Evolutionary conservation across 2,797 vertebrate species (phyloP), one percentile per base, ranked within the genome.

Genomic region (Apogon hyalosoma): DNA sequence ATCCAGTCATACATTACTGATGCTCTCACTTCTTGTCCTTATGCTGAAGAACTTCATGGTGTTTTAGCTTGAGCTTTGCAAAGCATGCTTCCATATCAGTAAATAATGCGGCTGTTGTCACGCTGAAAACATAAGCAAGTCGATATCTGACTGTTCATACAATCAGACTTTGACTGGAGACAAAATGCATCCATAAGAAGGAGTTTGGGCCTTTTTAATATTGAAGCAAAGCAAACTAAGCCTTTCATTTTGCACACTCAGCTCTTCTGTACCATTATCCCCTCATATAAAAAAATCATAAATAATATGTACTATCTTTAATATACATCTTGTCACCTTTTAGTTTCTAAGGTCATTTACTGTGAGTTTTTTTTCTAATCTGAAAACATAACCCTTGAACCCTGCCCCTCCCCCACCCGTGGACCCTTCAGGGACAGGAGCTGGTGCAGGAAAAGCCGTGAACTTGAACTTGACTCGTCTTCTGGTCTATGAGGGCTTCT

Each of bases 391-490:
- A 19, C 12, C 55, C 7, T 1, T 50, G 40, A 66, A 78, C 33
- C 16, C 15, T 28, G n/a, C 28, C 46, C 42, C 38, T 5, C 48
- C 62, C 24, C 28, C 59, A 48, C 14, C 16, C 42, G 38, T 41
- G 60, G 21, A 55, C 54, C 78, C 42, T 71, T 62, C 39, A 62
- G 24, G 63, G 73, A 69, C 75, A 63, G 36, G 36, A 43, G 53
- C 52, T 56, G 36, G 45, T 75, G 55, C 48, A 67, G 24, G 71
- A 52, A 56, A 73, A 82, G 75, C 73, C 85, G 53, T 95, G 95
- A 94, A 94, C 95, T 95, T 97, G 95, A 96, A 95, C 94, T 93
- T 94, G 90, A 84, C 80, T 69, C 47, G 43, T 61, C 19, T 31
- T 45, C 7, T 11, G 41, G 51, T 39, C 60, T 64, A 11, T 15